phyloP scores from a whole-genome alignment of 1,140 invertebrate species.

The Drosophila jambulina region DNA sequence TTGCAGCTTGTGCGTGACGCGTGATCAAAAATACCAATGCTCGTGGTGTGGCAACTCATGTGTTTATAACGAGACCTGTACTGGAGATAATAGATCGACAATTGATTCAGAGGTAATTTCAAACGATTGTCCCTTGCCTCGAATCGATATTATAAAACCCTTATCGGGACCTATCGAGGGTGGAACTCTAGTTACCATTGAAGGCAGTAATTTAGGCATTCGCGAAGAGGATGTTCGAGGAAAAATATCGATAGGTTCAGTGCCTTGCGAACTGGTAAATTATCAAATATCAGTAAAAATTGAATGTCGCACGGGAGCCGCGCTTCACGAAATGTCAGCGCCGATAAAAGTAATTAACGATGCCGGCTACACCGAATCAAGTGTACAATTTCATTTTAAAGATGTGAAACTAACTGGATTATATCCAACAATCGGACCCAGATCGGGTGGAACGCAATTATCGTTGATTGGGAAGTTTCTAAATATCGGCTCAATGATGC shows the following conservation, averaged over 20 bases:
- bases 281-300: slow-evolving; percentile 97
- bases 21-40: slow-evolving; percentile 94
- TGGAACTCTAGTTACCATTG: slow-evolving; percentile 97
- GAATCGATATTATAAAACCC: slow-evolving; percentile 98
- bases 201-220: slow-evolving; percentile 97
- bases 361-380: slow-evolving; percentile 94
- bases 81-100: not conserved
- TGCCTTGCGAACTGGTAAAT: slow-evolving; percentile 94
- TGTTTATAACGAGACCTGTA: slow-evolving; percentile 93
- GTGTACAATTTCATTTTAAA: slow-evolving; percentile 95
- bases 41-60: slow-evolving; percentile 96
- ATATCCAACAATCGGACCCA: slow-evolving; percentile 94
- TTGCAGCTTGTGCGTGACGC: slow-evolving; percentile 96
- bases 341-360: slow-evolving; percentile 95
- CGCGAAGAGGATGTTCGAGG: slow-evolving; percentile 95
- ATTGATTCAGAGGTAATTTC: slow-evolving; percentile 84
- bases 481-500: slow-evolving; percentile 96
- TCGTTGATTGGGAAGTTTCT: slow-evolving; percentile 96
- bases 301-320: slow-evolving; percentile 94
- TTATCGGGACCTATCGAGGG: slow-evolving; percentile 97
- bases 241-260: slow-evolving; percentile 95
- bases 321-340: slow-evolving; percentile 90
- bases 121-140: slow-evolving; percentile 94
- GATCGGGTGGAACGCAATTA: slow-evolving; percentile 96
- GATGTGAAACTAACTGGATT: slow-evolving; percentile 93